These are phyloP conservation scores for Oscheius sp. DNA, from an alignment of 2,888 invertebrate species.

Conservation along the genomic window DNA sequence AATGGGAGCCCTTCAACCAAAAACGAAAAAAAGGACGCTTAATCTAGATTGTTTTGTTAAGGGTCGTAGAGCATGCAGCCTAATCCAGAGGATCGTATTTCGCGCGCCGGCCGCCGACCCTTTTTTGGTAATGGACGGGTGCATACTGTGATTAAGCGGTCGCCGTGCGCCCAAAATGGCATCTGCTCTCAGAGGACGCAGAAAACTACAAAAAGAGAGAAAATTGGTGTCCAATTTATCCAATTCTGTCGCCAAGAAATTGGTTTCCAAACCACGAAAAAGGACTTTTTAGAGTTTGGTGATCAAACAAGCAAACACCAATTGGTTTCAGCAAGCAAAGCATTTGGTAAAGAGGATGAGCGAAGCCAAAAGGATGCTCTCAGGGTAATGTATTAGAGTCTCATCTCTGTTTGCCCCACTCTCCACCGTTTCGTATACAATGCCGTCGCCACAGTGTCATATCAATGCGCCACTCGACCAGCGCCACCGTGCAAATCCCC, in stretches of 20 bases:
- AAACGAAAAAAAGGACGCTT: neutral
- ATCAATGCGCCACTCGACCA: constrained; percentile 26
- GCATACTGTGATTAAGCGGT: constrained; percentile 30
- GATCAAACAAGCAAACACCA: too few species aligned
- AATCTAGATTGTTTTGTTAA: constrained; percentile 26
- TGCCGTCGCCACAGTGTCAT: constrained; percentile 26
- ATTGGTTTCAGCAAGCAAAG: neutral
- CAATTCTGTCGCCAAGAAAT: neutral
- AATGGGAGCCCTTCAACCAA: neutral
- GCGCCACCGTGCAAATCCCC: neutral
- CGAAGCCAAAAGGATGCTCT: neutral
- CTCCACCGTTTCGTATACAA: constrained; percentile 30
- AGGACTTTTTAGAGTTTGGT: too few species aligned
- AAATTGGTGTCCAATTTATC: constrained; percentile 2
- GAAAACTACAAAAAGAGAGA: constrained; percentile 1
- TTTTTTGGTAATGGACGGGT: constrained; percentile 31
- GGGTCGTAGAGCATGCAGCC: constrained; percentile 30
- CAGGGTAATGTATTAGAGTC: constrained; percentile 27
- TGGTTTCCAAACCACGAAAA: neutral
- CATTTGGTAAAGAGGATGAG: neutral
- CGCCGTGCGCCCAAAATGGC: constrained; percentile 22
- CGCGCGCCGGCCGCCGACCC: constrained; percentile 25
- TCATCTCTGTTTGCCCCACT: constrained; percentile 27
- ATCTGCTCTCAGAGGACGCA: neutral
- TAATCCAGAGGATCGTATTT: constrained; percentile 28